Evolutionary conservation across 2,113 vertebrate genomes (phyloP).

Genomic region (Rhipidura dahli): DNA sequence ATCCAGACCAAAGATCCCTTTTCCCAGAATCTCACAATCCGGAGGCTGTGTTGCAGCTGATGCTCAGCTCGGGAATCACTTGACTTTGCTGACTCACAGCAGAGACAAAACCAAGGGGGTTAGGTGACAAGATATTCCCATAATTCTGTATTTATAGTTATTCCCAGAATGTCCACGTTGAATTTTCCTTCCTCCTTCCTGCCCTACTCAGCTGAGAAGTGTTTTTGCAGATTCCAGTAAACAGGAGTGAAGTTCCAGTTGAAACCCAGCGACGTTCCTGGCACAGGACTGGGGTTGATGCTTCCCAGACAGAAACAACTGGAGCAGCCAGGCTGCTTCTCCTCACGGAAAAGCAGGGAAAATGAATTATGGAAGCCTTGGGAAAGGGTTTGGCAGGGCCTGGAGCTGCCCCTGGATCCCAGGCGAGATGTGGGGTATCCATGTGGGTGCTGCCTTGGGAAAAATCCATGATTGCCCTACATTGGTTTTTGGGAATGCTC

Average conservation of each 20-base stretch:
- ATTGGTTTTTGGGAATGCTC: neutral
- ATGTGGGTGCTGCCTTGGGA: neutral
- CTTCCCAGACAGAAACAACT: neutral
- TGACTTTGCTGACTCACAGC: neutral
- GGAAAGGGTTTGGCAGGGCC: neutral
- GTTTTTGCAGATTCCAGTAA: constrained; percentile 17
- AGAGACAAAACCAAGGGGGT: neutral
- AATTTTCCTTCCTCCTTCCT: neutral
- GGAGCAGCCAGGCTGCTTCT: neutral
- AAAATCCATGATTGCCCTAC: neutral
- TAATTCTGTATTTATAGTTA: neutral
- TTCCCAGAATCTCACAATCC: neutral
- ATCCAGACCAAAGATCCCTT: neutral
- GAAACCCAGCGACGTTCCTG: neutral
- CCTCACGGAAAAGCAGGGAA: neutral
- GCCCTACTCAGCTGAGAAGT: neutral
- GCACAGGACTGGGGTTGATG: neutral
- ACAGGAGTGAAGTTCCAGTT: neutral
- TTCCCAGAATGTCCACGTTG: neutral
- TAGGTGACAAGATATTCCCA: neutral
- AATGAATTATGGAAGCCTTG: neutral
- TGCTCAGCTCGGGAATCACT: neutral
- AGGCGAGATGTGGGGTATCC: neutral
- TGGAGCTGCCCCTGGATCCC: neutral
- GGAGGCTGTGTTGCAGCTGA: neutral